Base-by-base conservation (phyloP, 2,888 invertebrate genomes). In the Monochamus alternatus region DNA sequence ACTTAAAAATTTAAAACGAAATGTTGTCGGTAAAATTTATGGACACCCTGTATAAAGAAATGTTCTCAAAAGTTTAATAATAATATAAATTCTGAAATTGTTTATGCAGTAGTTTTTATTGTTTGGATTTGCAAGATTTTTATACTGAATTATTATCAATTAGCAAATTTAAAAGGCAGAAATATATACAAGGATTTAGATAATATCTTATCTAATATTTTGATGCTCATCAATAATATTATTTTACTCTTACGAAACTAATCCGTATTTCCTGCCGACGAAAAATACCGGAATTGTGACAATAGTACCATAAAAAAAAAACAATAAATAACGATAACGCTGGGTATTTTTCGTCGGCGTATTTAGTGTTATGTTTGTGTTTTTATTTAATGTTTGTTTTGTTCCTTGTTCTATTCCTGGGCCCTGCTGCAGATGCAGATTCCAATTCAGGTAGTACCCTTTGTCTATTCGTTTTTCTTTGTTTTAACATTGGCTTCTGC, bases 381-480 rank as follows among this genome's bases (percentile, higher is more conserved):
- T 75, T 81, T 60, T 77, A 77, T 78, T 75, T 79, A 58, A 76
- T 81, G 77, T 84, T 83, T 84, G 83, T 84, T 82, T 83, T 84
- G 78, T 83, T 84, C 80, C 80, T 84, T 84, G 84, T 87, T 86
- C 86, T 85, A 82, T 86, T 85, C 85, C 85, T 82, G 86, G 83
- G 84, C 82, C 81, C 82, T 79, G 84, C 82, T 84, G 84, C 87
- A 87, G 88, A 88, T 79, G 84, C 88, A 83, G 88, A 88, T 83
- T 85, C 84, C 83, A 86, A 85, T 81, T 87, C 88, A 89, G 88
- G 88, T 89, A 88, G 86, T 87, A 87, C 84, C 84, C 84, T 83
- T 86, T 78, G 86, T 85, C 84, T 80, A 81, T 80, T 78, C 77
- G 78, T 78, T 76, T 38, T 81, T 81, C 78, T 78, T 74, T 66